Percentiles rank a stretch among this genome's conserved stretches.
These are phyloP conservation scores for Salticus scenicus DNA, from an alignment of 2,888 invertebrate species.

Conservation along the genomic window DNA sequence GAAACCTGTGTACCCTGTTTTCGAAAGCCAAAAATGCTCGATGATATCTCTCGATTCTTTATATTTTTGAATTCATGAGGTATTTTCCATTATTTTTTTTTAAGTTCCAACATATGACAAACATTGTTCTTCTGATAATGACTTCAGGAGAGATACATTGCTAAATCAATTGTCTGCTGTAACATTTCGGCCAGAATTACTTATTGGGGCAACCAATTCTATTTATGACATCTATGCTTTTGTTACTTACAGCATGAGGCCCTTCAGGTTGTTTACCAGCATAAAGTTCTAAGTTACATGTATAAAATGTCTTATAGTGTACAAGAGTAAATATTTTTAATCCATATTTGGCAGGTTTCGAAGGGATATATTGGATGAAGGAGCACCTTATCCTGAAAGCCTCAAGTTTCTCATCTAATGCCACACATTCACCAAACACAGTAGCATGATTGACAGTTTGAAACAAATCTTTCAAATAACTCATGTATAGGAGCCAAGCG, in stretches of 20 bases:
- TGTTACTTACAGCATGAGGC: conserved; percentile 3
- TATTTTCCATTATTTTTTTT: conserved; percentile 29
- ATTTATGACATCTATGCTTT: not conserved
- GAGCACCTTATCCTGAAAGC: conserved; percentile 48
- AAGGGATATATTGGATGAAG: conserved; percentile 73
- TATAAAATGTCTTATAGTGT: conserved; percentile 72
- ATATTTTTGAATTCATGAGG: conserved; percentile 1
- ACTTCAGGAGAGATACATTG: not conserved
- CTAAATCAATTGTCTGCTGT: conserved; percentile 28
- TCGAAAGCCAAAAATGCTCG: conserved; percentile 10
- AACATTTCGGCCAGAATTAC: conserved; percentile 22
- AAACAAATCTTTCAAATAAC: not conserved
- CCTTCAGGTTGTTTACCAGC: conserved; percentile 25
- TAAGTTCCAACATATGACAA: conserved; percentile 31
- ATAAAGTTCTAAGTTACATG: conserved; percentile 44
- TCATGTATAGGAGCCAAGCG: not conserved
- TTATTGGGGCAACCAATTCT: not conserved
- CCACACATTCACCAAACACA: no score
- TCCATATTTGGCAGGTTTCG: conserved; percentile 75
- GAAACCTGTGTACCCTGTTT: conserved; percentile 18
- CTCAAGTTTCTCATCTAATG: no score
- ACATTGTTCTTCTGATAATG: not conserved
- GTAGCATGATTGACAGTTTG: no score
- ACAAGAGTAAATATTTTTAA: conserved; percentile 74
- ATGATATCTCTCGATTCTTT: not conserved